Evolutionary conservation across 2,888 invertebrate species (phyloP).

Genomic region (Taenaris catops): DNA sequence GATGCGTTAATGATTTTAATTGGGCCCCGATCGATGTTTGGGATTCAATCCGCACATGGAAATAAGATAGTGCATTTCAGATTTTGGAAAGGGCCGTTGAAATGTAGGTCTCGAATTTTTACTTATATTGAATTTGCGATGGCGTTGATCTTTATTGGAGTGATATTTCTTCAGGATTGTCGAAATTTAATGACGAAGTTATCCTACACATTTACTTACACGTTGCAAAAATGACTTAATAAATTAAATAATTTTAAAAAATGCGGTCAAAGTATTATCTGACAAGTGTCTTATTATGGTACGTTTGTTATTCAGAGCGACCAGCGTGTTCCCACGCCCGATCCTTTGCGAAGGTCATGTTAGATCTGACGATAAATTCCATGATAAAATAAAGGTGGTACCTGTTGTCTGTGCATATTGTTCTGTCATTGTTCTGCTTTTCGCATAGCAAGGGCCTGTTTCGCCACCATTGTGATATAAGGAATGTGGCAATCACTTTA

Average conservation of each 20-base stretch:
- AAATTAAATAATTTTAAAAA: too few species aligned
- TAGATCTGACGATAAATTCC: constrained; percentile 21
- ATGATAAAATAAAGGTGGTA: constrained; percentile 16
- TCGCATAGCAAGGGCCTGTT: constrained; percentile 59
- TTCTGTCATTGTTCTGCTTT: constrained; percentile 51
- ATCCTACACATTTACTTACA: too few species aligned
- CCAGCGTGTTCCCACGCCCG: constrained; percentile 30
- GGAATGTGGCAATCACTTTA: constrained; percentile 27
- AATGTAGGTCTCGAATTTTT: constrained; percentile 6
- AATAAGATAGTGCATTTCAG: constrained; percentile 16
- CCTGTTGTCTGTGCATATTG: constrained; percentile 37
- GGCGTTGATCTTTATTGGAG: too few species aligned
- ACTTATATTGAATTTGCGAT: constrained; percentile 14
- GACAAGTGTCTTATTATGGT: too few species aligned
- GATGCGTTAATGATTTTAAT: constrained; percentile 62
- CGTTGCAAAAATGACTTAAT: too few species aligned
- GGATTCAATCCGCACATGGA: constrained; percentile 24
- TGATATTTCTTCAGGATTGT: too few species aligned
- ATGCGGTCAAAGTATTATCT: too few species aligned
- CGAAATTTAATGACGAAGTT: too few species aligned
- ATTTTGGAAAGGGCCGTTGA: constrained; percentile 11
- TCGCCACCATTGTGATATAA: constrained; percentile 54
- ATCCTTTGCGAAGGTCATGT: constrained; percentile 33
- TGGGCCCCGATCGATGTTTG: constrained; percentile 38
- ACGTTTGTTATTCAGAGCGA: constrained; percentile 26